Base-by-base conservation (phyloP, 2,888 invertebrate species). In the Morpho achilles region DNA sequence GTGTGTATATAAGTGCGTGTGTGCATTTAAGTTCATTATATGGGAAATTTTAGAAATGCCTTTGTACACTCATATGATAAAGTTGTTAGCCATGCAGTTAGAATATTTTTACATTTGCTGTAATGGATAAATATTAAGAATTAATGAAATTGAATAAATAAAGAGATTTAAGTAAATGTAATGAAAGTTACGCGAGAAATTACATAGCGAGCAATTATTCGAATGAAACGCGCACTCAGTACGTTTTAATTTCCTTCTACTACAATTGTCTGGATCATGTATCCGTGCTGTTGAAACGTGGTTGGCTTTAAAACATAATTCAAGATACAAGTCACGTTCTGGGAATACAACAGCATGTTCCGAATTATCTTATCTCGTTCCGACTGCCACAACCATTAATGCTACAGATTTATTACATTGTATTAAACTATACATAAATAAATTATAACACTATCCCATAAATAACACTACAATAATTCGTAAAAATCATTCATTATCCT, bases 311-410 rank as follows among this genome's bases (percentile, higher is more conserved):
- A 54, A 54, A 54, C 42, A 54, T 48, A 54, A 54, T 54, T 48
- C 48, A 41, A 48, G 8, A 40, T 42, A 48, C 54, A 42, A 48
- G 54, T 48, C 54, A 54, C 54, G 54, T 54, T 7, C 54, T 42
- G 54, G 54, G 48, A 54, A 54, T 48, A 54, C 54, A 54, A 54
- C 54, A 54, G 54, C 47, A 42, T 54, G 54, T 54, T 54, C 47
- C 42, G 48, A 54, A 54, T 54, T 54, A 48, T 54, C 48, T 42
- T 54, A 54, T 54, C 54, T 48, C 40, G 48, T 22, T 47, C 46
- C 46, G 40, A 53, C 45, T 16, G 22, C 48, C 42, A 23, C 48
- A 42, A 48, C 41, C 47, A 54, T 45, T 42, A 54, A 48, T 41
- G 48, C n/a, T 44, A 23, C 52, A 52, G 52, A 52, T 43, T 52